These are phyloP conservation scores for Axea sp. DNA, from an alignment of 2,888 invertebrate species.

Conservation along the genomic window DNA sequence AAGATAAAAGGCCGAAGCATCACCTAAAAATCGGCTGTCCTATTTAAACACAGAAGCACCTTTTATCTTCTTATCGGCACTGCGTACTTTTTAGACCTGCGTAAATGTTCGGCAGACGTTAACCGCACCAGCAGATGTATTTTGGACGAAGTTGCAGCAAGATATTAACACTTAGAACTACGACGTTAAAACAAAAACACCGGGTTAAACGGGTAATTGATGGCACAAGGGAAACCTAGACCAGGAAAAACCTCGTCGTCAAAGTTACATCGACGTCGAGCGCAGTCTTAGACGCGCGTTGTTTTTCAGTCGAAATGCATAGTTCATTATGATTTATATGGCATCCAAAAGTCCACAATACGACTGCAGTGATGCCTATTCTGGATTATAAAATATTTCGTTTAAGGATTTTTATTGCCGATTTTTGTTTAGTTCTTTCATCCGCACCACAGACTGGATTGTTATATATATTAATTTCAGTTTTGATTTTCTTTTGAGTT, in stretches of 20 bases:
- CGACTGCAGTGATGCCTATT: slow-evolving; percentile 80
- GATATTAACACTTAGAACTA: slow-evolving; percentile 46
- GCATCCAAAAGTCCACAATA: slow-evolving; percentile 80
- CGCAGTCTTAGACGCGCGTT: slow-evolving; percentile 21
- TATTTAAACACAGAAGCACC: slow-evolving; percentile 61
- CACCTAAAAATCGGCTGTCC: slow-evolving; percentile 20
- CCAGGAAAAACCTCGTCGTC: slow-evolving; percentile 27
- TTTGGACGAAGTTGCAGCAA: slow-evolving; percentile 76
- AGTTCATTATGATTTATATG: slow-evolving; percentile 73
- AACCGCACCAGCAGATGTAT: slow-evolving; percentile 80
- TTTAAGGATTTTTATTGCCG: slow-evolving; percentile 56
- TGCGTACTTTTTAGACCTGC: slow-evolving; percentile 56
- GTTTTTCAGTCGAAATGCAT: slow-evolving; percentile 44
- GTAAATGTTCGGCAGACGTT: slow-evolving; percentile 73
- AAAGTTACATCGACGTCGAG: slow-evolving; percentile 30
- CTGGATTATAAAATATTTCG: slow-evolving; percentile 74
- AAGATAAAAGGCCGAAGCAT: slow-evolving; percentile 66
- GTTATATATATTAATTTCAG: slow-evolving; percentile 37
- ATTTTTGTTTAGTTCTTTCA: slow-evolving; percentile 58
- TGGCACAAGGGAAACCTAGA: slow-evolving; percentile 20
- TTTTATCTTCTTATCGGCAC: slow-evolving; percentile 71
- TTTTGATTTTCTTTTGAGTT: slow-evolving; percentile 28
- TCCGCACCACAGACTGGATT: slow-evolving; percentile 64
- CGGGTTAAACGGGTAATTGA: slow-evolving; percentile 39
- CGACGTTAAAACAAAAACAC: slow-evolving; percentile 23